Evolutionary conservation across 2,113 vertebrate species (phyloP), one percentile per base, ranked within the genome.

Genomic region (Maccullochella peelii): DNA sequence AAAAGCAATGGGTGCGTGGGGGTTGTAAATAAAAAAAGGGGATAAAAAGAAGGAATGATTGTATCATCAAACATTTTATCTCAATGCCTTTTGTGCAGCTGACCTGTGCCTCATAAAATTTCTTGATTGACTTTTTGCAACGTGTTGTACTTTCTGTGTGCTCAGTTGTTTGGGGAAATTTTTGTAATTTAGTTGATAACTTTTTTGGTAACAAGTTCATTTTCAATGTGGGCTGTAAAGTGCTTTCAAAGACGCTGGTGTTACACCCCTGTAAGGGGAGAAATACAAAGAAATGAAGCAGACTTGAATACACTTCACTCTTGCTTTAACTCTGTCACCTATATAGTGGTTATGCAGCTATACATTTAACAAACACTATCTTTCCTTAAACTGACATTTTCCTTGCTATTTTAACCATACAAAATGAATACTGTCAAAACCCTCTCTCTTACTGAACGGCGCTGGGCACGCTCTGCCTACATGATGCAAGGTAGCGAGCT

Each of bases 51-150:
- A 11, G 20, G 52, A 67, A 14, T 20, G 81, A 91, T 86, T 69
- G 23, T 80, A 88, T 92, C 78, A 85, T 89, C 78, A 80, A 62
- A 88, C 44, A 79, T 85, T 88, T 84, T 68, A 82, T 77, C 40
- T 62, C n/a, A 47, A 20, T 73, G 57, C 63, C 58, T 82, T 85
- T 87, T 73, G 69, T 74, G 66, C 57, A n/a, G 14, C 25, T 85
- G 86, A 86, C 73, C 80, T 54, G 49, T 42, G 11, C 36, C 15
- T 79, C 25, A 8, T 72, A 62, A 77, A 58, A 83, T 67, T 1
- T 33, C 15, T 77, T 84, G 30, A 71, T 57, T 79, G 27, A 85
- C 65, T 62, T 85, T 78, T 59, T 42, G 58, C 73, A 80, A 23
- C 1, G 8, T 16, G 23, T 27, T 57, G 25, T 67, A 25, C 38